These are phyloP conservation scores for Callinectes sapidus DNA, from an alignment of 2,888 invertebrate species.

Conservation along the genomic window DNA sequence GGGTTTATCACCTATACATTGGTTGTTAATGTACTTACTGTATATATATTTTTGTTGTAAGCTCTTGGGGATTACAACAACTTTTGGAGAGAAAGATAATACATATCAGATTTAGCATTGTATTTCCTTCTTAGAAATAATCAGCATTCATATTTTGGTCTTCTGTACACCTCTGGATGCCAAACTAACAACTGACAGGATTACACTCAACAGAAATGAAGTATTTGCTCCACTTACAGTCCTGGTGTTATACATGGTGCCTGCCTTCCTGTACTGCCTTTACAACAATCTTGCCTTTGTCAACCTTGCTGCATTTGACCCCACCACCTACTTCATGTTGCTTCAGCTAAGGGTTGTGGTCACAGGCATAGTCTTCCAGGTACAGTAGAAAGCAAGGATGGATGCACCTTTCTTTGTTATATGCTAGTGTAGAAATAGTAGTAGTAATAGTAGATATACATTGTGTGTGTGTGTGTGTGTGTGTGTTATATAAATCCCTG, in stretches of 20 bases:
- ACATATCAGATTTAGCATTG: no score
- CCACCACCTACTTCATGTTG: constrained; percentile 93
- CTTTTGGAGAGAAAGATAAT: no score
- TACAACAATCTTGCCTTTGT: constrained; percentile 96
- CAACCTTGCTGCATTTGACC: constrained; percentile 93
- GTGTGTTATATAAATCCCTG: no score
- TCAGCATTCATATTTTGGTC: no score
- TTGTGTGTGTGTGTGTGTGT: no score
- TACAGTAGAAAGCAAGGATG: constrained; percentile 75
- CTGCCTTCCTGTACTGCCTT: constrained; percentile 92
- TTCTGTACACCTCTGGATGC: not conserved
- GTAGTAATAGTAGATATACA: not conserved
- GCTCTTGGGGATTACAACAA: no score
- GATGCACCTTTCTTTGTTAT: not conserved
- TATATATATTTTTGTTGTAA: no score
- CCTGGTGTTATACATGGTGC: constrained; percentile 89
- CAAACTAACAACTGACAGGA: not conserved
- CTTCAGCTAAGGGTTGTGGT: constrained; percentile 93
- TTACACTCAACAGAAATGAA: not conserved
- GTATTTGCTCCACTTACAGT: constrained; percentile 77
- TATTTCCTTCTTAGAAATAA: no score
- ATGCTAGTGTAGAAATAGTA: not conserved
- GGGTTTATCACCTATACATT: no score
- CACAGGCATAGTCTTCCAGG: constrained; percentile 94
- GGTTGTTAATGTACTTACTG: not conserved